Conservation (phyloP, 2,113 vertebrate species). For the Rhea americana region DNA sequence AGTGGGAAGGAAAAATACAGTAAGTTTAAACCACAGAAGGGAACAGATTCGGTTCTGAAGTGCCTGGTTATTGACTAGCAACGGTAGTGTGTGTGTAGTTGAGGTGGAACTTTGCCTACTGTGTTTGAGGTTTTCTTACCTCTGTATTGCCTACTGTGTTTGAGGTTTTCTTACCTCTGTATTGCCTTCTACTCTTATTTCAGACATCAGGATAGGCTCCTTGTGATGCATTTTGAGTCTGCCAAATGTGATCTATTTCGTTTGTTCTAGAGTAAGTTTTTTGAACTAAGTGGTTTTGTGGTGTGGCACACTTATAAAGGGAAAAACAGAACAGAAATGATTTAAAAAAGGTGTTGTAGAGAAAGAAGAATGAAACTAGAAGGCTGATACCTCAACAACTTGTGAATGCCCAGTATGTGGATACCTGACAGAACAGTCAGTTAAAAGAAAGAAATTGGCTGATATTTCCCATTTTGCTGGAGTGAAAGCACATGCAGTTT, state of each 20-base stretch:
- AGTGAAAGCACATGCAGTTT: background rate
- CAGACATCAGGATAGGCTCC: background rate
- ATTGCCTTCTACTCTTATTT: background rate
- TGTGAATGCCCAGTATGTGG: background rate
- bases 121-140: background rate
- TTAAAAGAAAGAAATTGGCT: constrained; percentile 11
- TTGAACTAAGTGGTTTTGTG: background rate
- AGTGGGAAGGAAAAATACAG: background rate
- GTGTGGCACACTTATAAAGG: background rate
- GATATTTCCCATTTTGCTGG: constrained; percentile 31
- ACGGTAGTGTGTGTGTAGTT: background rate
- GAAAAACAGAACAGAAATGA: background rate
- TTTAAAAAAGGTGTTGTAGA: background rate
- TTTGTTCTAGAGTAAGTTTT: background rate
- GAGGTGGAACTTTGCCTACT: background rate
- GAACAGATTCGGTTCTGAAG: background rate
- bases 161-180: background rate
- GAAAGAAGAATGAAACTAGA: background rate
- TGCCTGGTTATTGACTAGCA: background rate
- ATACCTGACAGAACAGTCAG: background rate
- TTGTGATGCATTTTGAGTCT: background rate
- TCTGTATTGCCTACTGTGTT: background rate
- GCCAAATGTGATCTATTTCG: background rate
- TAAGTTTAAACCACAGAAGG: background rate
- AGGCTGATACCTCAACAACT: background rate